These are phyloP conservation scores for Hoplodrina blanda DNA, from an alignment of 2,888 invertebrate genomes.

Conservation along the genomic window DNA sequence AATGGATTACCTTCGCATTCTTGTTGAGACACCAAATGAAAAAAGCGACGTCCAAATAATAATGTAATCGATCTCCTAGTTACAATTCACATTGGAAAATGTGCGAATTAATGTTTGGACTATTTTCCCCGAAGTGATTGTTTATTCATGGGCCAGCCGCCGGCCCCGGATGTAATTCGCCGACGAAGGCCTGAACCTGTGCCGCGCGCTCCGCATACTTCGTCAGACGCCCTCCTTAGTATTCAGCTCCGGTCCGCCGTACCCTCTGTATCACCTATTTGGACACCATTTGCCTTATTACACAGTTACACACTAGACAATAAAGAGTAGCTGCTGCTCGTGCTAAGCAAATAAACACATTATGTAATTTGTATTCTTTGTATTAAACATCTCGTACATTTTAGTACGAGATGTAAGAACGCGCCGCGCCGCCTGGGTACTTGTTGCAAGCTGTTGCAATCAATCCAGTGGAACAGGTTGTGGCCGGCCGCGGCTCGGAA, in stretches of 20 bases:
- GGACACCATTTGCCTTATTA: conserved; percentile 42
- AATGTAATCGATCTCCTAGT: conserved; percentile 1
- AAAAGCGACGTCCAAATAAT: neutral
- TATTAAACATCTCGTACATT: no score
- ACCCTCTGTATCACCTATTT: conserved; percentile 39
- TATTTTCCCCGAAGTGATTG: conserved; percentile 47
- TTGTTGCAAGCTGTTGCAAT: conserved; percentile 23
- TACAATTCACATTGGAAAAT: conserved; percentile 15
- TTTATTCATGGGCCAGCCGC: conserved; percentile 49
- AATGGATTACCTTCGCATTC: no score
- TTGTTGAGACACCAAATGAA: neutral
- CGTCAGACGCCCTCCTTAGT: conserved; percentile 40
- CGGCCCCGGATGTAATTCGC: conserved; percentile 52
- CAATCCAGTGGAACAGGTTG: conserved; percentile 51
- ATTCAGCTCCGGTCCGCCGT: conserved; percentile 36
- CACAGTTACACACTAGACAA: neutral
- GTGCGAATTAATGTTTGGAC: conserved; percentile 24
- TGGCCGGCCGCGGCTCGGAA: conserved; percentile 26
- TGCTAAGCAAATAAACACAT: conserved; percentile 20
- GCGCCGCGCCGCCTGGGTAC: conserved; percentile 16
- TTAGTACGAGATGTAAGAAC: conserved; percentile 2
- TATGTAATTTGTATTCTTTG: neutral
- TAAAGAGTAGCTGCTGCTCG: no score
- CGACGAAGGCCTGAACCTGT: conserved; percentile 57
- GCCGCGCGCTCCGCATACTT: conserved; percentile 42